phyloP scores from a whole-genome alignment of 2,113 vertebrate genomes.

The Corythornis madagascariensis region DNA sequence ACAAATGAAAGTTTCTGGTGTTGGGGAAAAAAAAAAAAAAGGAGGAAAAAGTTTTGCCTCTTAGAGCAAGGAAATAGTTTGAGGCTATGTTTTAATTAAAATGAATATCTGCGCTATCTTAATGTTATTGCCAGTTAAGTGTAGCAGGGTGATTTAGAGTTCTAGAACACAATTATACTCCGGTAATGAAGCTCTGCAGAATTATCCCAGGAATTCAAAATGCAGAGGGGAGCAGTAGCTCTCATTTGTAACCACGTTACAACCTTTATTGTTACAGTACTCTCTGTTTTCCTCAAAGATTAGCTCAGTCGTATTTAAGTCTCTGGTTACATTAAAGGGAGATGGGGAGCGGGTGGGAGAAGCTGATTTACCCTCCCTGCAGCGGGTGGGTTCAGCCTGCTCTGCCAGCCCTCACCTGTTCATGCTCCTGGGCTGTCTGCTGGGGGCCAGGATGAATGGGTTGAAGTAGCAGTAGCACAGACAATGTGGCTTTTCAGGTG shows the following conservation, averaged over 20 bases:
- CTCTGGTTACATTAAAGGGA: constrained; percentile 66
- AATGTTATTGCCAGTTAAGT: constrained; percentile 87
- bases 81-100: constrained; percentile 87
- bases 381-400: not conserved
- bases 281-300: constrained; percentile 82
- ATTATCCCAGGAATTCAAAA: constrained; percentile 83
- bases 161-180: constrained; percentile 84
- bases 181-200: constrained; percentile 81
- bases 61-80: constrained; percentile 79
- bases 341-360: not conserved
- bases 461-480: not conserved
- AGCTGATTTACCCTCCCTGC: not conserved
- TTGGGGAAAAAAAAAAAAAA: not conserved
- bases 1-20: constrained; percentile 65
- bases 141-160: constrained; percentile 84
- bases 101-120: constrained; percentile 85
- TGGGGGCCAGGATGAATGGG: not conserved
- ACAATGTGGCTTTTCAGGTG: not conserved
- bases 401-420: not conserved
- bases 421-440: not conserved
- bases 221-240: constrained; percentile 79
- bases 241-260: constrained; percentile 82
- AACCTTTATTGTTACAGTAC: constrained; percentile 80
- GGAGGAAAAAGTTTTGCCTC: constrained; percentile 72
- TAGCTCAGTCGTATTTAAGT: constrained; percentile 77